Percentiles rank a stretch among this genome's conserved stretches.
Evolutionary conservation across 2,888 invertebrate genomes (phyloP).

Genomic region (Brachycybe producta): DNA sequence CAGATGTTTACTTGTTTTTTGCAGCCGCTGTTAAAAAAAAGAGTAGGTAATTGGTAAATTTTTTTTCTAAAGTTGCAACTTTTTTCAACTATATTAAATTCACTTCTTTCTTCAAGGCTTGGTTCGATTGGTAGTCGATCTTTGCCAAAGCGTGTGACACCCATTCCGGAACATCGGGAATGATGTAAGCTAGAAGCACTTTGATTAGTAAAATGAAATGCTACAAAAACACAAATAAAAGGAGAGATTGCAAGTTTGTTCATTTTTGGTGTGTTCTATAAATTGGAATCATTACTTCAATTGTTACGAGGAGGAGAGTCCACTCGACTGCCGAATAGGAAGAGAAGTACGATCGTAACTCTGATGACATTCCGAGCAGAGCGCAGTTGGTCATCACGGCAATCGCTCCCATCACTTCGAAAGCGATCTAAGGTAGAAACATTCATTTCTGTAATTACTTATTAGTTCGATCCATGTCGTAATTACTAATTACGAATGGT

Average conservation of each 20-base stretch:
- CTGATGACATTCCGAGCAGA: conserved; percentile 52
- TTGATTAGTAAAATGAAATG: conserved; percentile 53
- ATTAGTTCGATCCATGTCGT: not conserved
- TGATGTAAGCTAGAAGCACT: conserved; percentile 49
- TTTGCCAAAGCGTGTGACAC: conserved; percentile 49
- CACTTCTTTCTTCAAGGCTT: conserved; percentile 47
- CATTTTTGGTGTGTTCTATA: not conserved
- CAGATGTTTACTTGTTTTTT: conserved; percentile 9
- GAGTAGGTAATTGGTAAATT: too few relatives aligned
- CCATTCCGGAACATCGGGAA: conserved; percentile 56
- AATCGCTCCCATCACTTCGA: conserved; percentile 52
- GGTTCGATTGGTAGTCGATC: conserved; percentile 47
- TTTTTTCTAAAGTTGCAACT: not conserved
- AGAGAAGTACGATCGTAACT: conserved; percentile 40
- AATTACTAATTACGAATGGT: not conserved
- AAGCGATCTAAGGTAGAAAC: conserved; percentile 41
- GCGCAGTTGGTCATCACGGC: conserved; percentile 63
- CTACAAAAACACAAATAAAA: too few relatives aligned
- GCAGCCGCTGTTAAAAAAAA: not conserved
- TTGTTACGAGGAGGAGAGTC: conserved; percentile 49
- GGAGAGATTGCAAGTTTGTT: conserved; percentile 9
- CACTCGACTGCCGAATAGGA: conserved; percentile 38
- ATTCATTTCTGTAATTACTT: conserved; percentile 9
- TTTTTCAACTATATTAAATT: not conserved
- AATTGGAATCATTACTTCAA: conserved; percentile 40